Percentiles rank a stretch among this genome's conserved stretches.
These are phyloP conservation scores for Drosophila macrothrix DNA, from an alignment of 2,888 invertebrate genomes.

Conservation along the genomic window DNA sequence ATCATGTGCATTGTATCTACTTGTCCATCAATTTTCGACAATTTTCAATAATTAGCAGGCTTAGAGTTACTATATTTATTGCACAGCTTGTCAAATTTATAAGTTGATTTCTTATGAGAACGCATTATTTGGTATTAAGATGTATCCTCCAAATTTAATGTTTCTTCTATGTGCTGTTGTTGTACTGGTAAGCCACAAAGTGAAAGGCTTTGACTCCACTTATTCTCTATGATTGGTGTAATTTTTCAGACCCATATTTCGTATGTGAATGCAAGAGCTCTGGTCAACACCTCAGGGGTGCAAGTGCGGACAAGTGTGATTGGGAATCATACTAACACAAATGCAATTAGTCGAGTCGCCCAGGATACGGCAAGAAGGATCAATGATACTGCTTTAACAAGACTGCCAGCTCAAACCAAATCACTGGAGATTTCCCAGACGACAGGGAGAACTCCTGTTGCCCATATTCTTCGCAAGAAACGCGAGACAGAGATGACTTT, in stretches of 20 bases:
- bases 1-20: not conserved
- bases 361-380: not conserved
- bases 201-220: accelerated
- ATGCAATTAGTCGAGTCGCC: not conserved
- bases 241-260: conserved; percentile 11
- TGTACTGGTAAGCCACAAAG: conserved; percentile 26
- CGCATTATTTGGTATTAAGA: conserved; percentile 19
- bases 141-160: conserved; percentile 10
- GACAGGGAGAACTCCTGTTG: not conserved
- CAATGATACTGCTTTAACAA: conserved; percentile 7
- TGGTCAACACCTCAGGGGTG: not conserved
- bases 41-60: not conserved
- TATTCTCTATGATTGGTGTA: not conserved
- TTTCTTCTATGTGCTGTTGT: not conserved
- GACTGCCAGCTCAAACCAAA: not conserved
- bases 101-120: not conserved
- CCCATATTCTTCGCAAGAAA: conserved; percentile 37
- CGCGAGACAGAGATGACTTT: conserved; percentile 17
- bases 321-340: not conserved
- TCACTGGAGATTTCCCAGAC: conserved; percentile 4
- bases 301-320: not conserved
- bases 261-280: not conserved
- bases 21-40: not conserved
- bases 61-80: not conserved
- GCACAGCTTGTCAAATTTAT: not conserved